Conservation (phyloP, 2,888 invertebrate species). For the Apocheima hispidaria region DNA sequence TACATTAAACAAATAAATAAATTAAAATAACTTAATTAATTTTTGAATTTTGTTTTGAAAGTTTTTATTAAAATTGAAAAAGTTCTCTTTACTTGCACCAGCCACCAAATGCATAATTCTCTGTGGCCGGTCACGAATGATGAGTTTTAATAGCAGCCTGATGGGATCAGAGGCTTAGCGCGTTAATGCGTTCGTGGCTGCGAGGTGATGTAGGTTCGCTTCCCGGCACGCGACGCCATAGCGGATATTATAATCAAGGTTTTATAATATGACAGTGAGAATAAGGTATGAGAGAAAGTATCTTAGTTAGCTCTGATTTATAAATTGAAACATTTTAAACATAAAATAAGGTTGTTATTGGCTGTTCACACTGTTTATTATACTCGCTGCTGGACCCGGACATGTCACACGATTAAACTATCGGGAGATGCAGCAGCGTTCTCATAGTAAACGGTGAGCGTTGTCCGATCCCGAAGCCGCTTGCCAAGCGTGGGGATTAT, state of each 20-base stretch:
- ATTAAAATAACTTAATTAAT: too few species aligned
- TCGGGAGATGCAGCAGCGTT: too few species aligned
- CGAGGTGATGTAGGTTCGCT: conserved; percentile 23
- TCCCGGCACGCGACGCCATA: conserved; percentile 33
- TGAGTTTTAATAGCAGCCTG: conserved; percentile 67
- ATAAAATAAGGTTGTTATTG: not conserved
- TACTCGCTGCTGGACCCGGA: too few species aligned
- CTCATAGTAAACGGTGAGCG: too few species aligned
- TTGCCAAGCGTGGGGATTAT: too few species aligned
- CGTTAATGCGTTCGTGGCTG: conserved; percentile 46
- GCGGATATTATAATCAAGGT: not conserved
- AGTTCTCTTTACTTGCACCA: conserved; percentile 45
- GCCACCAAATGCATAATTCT: conserved; percentile 59
- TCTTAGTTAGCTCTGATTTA: not conserved
- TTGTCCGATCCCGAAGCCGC: too few species aligned
- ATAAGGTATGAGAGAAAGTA: conserved; percentile 1
- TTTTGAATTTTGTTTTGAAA: too few species aligned
- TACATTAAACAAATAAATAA: too few species aligned
- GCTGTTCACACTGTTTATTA: too few species aligned
- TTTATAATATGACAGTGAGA: too few species aligned
- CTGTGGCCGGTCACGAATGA: conserved; percentile 63
- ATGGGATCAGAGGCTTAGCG: conserved; percentile 50
- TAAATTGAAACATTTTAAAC: too few species aligned
- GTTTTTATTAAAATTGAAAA: not conserved
- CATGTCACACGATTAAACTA: too few species aligned